phyloP scores from a whole-genome alignment of 2,113 vertebrate genomes.

The Lophura nycthemera region DNA sequence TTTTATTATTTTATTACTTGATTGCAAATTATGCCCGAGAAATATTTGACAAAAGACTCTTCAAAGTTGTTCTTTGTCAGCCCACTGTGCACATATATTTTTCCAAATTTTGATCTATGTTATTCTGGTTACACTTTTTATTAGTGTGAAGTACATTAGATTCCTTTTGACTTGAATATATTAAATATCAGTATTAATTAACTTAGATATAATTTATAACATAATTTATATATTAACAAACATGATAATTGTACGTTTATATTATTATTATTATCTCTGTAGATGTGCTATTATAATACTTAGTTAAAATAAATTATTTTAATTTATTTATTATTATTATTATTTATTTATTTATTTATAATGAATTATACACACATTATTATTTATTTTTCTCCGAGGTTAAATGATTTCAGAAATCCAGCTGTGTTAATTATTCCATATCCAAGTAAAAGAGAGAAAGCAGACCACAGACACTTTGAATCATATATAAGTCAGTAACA shows the following conservation, averaged over 20 bases:
- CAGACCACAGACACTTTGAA: not conserved
- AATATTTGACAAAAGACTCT: not conserved
- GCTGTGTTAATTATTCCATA: not conserved
- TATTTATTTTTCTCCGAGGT: not conserved
- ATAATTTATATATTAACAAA: too few relatives aligned
- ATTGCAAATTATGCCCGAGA: not conserved
- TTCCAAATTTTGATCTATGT: not conserved
- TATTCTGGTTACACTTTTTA: not conserved
- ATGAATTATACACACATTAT: not conserved
- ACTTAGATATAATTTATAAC: not conserved
- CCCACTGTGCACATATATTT: not conserved
- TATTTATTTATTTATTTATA: not conserved
- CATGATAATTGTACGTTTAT: accelerated
- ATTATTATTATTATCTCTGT: not conserved
- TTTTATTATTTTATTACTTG: not conserved
- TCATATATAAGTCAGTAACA: not conserved
- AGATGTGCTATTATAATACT: not conserved
- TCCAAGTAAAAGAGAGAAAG: not conserved
- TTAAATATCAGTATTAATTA: not conserved
- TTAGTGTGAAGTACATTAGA: not conserved
- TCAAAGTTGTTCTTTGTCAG: not conserved
- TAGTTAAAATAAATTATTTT: not conserved
- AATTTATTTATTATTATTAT: not conserved
- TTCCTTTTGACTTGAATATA: not conserved
- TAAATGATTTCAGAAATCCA: not conserved